Evolutionary conservation across 2,888 invertebrate species (phyloP), one percentile per base, ranked within the genome.

Genomic region (Thymelicus sylvestris): DNA sequence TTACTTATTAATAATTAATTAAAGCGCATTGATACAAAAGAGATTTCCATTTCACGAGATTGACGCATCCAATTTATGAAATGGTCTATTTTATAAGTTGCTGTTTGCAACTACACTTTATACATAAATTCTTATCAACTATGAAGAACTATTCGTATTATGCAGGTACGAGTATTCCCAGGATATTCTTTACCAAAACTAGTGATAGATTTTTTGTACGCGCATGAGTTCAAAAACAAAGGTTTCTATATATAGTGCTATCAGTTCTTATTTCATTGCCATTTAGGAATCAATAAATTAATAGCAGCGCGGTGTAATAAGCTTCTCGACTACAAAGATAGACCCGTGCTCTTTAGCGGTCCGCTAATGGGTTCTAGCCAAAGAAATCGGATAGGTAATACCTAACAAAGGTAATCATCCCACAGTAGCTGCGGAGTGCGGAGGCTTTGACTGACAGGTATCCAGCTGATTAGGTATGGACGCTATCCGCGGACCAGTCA

Each of bases 391-490:
- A 82, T 81, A 84, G 82, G 80, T 77, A 80, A 78, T 83, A n/a
- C n/a, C n/a, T n/a, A 85, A 82, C 84, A 81, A 80, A 66, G 81
- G 81, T 85, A 86, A 85, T 84, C 83, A 83, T 83, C 83, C 83
- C 81, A 76, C 78, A 52, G 65, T 83, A 83, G 81, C 83, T 83
- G 88, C 87, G 87, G 81, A 78, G 74, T 83, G 88, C 87, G 87
- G 81, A 78, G 74, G 39, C 69, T 70, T 72, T 86, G 90, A 90
- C 84, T 87, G 91, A 90, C 90, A 89, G 88, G 77, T 83, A 84
- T 86, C 87, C 79, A 75, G 70, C 74, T 76, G 80, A 92, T 92
- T 92, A 92, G 91, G 90, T 90, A 91, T 87, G 87, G 89, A 84
- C 83, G 86, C 83, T 88, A 89, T 90, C 89, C 85, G 79, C 78